Conservation (phyloP, 2,888 invertebrate genomes). For the Parnassius smintheus region DNA sequence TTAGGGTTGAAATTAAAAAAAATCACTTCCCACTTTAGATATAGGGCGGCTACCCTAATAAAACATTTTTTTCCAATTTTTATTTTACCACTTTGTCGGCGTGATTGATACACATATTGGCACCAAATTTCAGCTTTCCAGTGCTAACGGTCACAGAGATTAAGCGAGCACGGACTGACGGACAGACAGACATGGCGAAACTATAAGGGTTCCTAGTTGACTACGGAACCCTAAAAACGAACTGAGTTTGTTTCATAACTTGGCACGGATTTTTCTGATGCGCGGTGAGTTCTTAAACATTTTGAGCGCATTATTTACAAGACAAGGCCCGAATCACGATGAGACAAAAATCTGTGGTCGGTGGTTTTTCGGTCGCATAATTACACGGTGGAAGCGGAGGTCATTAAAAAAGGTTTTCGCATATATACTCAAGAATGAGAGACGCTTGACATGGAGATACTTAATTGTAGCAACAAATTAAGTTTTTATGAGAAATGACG, state of each 20-base stretch:
- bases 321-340: conserved; percentile 47
- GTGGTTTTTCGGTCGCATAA: conserved; percentile 51
- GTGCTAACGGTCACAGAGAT: too few relatives aligned
- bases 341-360: conserved; percentile 49
- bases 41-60: too few relatives aligned
- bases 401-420: conserved; percentile 55
- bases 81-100: too few relatives aligned
- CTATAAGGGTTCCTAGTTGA: too few relatives aligned
- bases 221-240: too few relatives aligned
- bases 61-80: too few relatives aligned
- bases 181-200: too few relatives aligned
- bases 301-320: conserved; percentile 43
- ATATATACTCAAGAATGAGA: conserved; percentile 48
- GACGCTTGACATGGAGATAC: conserved; percentile 37
- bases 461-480: conserved; percentile 29
- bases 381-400: conserved; percentile 50
- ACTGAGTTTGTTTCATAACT: background rate
- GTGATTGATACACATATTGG: too few relatives aligned
- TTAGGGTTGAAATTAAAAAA: too few relatives aligned
- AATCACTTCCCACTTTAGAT: too few relatives aligned
- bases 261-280: conserved; percentile 24
- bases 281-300: conserved; percentile 35
- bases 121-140: too few relatives aligned
- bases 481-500: background rate
- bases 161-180: too few relatives aligned